phyloP scores from a whole-genome alignment of 2,888 invertebrate genomes.

The Bruchidius siliquastri region DNA sequence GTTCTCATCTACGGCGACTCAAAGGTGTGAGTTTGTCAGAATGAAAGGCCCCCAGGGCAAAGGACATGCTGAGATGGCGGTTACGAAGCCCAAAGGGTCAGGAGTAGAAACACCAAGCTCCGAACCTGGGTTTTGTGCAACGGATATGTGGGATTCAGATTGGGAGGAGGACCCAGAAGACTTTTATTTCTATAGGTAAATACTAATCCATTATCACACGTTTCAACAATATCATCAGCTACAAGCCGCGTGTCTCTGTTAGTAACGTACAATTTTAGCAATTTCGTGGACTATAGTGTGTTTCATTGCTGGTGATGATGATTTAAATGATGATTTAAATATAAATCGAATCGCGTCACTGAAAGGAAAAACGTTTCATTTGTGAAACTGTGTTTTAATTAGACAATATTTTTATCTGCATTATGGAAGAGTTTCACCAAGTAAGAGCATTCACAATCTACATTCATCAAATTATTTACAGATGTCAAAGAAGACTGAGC shows the following conservation, averaged over 20 bases:
- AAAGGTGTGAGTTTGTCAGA: slow-evolving; percentile 94
- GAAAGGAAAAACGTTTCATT: no score
- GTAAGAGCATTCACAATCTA: no score
- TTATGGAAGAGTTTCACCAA: no score
- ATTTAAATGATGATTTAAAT: no score
- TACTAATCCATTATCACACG: neutral
- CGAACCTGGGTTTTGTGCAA: slow-evolving; percentile 77
- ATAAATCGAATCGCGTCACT: no score
- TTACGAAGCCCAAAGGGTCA: slow-evolving; percentile 84
- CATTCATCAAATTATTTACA: slow-evolving; percentile 51
- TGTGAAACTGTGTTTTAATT: no score
- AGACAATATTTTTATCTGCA: no score
- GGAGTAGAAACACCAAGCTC: slow-evolving; percentile 94
- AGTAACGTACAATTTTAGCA: no score
- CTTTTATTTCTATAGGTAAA: slow-evolving; percentile 67
- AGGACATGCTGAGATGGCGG: slow-evolving; percentile 97
- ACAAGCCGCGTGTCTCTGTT: no score
- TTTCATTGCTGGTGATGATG: no score
- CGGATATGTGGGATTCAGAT: slow-evolving; percentile 85
- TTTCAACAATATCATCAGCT: no score
- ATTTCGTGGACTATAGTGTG: no score
- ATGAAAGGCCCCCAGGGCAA: slow-evolving; percentile 98
- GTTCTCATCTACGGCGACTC: slow-evolving; percentile 68
- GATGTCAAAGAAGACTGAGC: slow-evolving; percentile 74
- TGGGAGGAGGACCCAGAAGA: slow-evolving; percentile 87